Percentiles rank a stretch among this genome's conserved stretches.
phyloP scores from a whole-genome alignment of 64 coral and sea anemone genomes.

The Stichodactyla helianthus region DNA sequence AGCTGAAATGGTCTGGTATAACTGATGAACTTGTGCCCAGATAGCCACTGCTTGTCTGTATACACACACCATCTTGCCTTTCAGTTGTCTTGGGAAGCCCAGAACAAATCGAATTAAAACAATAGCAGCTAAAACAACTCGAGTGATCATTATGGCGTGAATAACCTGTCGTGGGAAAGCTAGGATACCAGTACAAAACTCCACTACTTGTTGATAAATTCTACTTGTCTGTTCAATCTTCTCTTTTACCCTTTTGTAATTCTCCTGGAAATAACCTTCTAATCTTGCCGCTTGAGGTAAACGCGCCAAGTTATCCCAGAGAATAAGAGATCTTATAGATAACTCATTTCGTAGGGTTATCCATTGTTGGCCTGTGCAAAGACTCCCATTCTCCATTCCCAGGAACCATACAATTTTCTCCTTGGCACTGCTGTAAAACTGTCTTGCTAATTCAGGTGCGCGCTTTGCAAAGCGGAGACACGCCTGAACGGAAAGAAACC shows the following conservation, averaged over 20 bases:
- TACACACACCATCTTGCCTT: neutral
- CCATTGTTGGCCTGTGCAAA: neutral
- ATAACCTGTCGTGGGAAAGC: neutral
- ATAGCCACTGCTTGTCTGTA: neutral
- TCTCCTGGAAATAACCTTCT: neutral
- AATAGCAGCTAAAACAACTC: neutral
- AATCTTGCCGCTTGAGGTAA: neutral
- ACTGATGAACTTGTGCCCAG: neutral
- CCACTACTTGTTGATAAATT: neutral
- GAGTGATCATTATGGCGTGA: neutral
- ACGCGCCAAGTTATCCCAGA: neutral
- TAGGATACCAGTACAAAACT: neutral
- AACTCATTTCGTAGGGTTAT: neutral
- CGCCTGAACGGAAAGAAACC: neutral
- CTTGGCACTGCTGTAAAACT: neutral
- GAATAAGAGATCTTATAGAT: neutral
- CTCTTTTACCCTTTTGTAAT: neutral
- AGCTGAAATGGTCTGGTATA: neutral
- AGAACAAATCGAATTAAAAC: neutral
- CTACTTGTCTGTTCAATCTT: neutral
- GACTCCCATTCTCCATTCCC: neutral
- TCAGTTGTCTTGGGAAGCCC: neutral
- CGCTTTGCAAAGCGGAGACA: neutral
- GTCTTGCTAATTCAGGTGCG: neutral
- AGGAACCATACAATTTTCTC: neutral